Evolutionary conservation across 2,888 invertebrate genomes (phyloP).

Genomic region (Scrobipalpa atriplicella): DNA sequence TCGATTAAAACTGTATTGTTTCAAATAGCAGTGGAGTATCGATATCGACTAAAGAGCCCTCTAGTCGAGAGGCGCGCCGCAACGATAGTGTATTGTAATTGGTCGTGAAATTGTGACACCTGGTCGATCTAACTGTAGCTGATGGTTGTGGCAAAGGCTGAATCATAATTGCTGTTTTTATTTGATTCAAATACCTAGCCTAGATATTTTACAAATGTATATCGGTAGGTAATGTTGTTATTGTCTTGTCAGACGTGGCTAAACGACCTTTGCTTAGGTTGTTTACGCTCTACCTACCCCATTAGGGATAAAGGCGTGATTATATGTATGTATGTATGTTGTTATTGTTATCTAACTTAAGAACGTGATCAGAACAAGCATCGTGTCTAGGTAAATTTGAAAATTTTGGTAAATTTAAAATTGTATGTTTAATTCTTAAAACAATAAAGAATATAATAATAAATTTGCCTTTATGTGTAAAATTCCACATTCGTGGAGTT

Average conservation of each 20-base stretch:
- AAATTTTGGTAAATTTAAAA: too few species aligned
- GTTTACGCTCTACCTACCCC: not conserved
- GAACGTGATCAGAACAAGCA: too few species aligned
- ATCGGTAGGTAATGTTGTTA: too few species aligned
- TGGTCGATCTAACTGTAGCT: constrained; percentile 24
- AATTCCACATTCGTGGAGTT: too few species aligned
- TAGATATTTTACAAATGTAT: too few species aligned
- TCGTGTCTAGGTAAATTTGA: too few species aligned
- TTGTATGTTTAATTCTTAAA: too few species aligned
- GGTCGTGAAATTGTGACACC: constrained; percentile 33
- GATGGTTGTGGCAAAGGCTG: not conserved
- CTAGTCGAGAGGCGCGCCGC: constrained; percentile 29
- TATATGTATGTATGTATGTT: not conserved
- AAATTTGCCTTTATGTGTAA: too few species aligned
- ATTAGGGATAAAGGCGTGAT: not conserved
- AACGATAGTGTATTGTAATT: constrained; percentile 40
- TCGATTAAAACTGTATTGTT: constrained; percentile 50
- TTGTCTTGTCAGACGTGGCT: too few species aligned
- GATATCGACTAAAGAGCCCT: constrained; percentile 34
- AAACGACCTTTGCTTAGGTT: not conserved
- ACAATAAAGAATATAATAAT: too few species aligned
- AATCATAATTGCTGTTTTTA: too few species aligned
- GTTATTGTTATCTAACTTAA: not conserved
- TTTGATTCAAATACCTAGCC: too few species aligned
- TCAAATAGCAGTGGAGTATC: constrained; percentile 25